phyloP scores from a whole-genome alignment of 2,888 invertebrate genomes.

The Phaedon cochleariae region DNA sequence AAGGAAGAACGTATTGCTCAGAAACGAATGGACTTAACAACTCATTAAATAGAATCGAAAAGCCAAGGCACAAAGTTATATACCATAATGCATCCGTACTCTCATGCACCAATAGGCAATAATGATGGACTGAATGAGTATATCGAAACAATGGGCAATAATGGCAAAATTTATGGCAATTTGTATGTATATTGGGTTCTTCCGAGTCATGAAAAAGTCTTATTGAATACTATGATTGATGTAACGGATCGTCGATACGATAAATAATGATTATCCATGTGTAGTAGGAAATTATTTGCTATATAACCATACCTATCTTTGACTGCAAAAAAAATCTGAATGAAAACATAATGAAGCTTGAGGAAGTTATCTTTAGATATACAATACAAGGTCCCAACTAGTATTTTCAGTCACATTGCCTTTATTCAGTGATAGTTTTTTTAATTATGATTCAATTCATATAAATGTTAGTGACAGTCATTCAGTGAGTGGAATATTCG shows the following conservation, averaged over 20 bases:
- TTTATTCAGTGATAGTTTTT: no score
- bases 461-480: no score
- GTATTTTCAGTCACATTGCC: no score
- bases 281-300: not conserved
- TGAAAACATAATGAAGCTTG: no score
- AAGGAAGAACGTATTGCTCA: no score
- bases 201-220: not conserved
- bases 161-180: slow-evolving; percentile 13
- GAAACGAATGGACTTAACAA: no score
- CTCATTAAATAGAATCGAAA: not conserved
- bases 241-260: slow-evolving; percentile 6
- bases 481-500: no score
- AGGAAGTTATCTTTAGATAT: no score
- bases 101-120: not conserved
- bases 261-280: not conserved
- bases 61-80: not conserved
- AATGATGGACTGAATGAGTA: not conserved
- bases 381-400: no score
- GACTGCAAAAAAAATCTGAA: no score
- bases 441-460: no score
- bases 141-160: slow-evolving; percentile 8
- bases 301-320: no score
- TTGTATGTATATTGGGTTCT: slow-evolving; percentile 13
- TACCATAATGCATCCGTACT: not conserved
- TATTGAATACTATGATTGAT: slow-evolving; percentile 12